Percentiles rank a stretch among this genome's conserved stretches.
phyloP scores from a whole-genome alignment of 2,888 invertebrate species.

The Microdon myrmicae region DNA sequence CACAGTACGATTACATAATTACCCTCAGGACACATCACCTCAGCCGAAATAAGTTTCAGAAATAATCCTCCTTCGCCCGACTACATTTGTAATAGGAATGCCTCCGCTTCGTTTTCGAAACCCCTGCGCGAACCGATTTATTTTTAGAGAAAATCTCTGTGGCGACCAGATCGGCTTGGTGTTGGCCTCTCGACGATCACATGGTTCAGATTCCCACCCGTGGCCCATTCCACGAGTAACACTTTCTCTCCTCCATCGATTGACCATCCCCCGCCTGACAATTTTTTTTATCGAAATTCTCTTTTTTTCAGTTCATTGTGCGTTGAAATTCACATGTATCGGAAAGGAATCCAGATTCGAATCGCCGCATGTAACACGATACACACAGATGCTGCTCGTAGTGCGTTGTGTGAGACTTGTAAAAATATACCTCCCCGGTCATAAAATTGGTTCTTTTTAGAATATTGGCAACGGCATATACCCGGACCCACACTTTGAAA shows the following conservation, averaged over 20 bases:
- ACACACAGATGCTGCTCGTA: slow-evolving; percentile 27
- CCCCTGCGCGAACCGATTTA: slow-evolving; percentile 15
- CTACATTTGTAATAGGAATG: background rate
- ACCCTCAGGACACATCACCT: background rate
- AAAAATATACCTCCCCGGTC: slow-evolving; percentile 17
- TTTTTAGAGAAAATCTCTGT: slow-evolving; percentile 14
- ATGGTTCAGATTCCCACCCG: slow-evolving; percentile 2
- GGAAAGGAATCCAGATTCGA: slow-evolving; percentile 24
- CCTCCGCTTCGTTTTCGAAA: slow-evolving; percentile 12
- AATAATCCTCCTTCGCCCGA: background rate
- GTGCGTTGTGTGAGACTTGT: background rate
- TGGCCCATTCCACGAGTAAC: slow-evolving; percentile 1
- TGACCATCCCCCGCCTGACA: slow-evolving; percentile 21
- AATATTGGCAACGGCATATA: too few relatives aligned
- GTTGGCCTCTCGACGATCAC: slow-evolving; percentile 2
- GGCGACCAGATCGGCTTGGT: slow-evolving; percentile 1
- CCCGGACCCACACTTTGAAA: too few relatives aligned
- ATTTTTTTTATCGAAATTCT: slow-evolving; percentile 4
- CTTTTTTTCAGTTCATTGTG: background rate
- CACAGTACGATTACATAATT: slow-evolving; percentile 17
- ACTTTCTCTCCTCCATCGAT: slow-evolving; percentile 1
- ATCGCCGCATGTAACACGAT: slow-evolving; percentile 48
- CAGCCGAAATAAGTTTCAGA: slow-evolving; percentile 7
- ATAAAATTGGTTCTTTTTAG: too few relatives aligned
- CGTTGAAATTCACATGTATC: slow-evolving; percentile 31